phyloP scores from a whole-genome alignment of 2,113 vertebrate species.

The Ramphastos sulfuratus region DNA sequence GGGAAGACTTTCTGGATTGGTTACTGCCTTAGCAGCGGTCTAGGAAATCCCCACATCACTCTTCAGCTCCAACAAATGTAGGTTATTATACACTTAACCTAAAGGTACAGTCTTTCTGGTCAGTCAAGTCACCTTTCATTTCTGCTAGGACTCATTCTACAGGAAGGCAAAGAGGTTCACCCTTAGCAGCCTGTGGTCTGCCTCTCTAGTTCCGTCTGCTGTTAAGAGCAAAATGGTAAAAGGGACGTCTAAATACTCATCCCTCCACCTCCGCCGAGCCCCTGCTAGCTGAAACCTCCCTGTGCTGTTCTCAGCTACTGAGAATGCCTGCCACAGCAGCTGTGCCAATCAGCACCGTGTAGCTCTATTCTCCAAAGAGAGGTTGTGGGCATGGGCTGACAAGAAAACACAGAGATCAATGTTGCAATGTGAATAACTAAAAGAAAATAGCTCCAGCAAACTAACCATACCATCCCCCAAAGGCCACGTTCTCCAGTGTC shows the following conservation, averaged over 20 bases:
- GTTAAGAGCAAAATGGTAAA: not conserved
- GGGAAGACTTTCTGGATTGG: not conserved
- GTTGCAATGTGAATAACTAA: not conserved
- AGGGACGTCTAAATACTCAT: not conserved
- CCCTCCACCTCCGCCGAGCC: not conserved
- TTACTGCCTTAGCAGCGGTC: not conserved
- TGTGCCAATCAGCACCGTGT: not conserved
- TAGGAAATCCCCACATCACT: not conserved
- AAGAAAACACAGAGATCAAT: not conserved
- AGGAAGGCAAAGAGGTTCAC: not conserved
- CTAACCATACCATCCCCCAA: accelerated
- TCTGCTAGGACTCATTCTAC: not conserved
- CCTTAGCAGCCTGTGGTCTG: not conserved
- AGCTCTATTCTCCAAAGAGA: not conserved
- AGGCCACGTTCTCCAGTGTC: not conserved
- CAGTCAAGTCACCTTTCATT: not conserved
- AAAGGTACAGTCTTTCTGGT: not conserved
- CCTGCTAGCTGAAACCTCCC: not conserved
- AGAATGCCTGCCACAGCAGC: not conserved
- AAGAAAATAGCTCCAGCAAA: not conserved
- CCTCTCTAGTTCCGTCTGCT: not conserved
- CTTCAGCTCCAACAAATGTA: not conserved
- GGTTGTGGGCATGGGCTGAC: not conserved
- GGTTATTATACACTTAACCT: not conserved
- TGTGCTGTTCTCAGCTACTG: not conserved